These are phyloP conservation scores for Parus major DNA, from an alignment of 2,113 vertebrate species.

Conservation along the genomic window DNA sequence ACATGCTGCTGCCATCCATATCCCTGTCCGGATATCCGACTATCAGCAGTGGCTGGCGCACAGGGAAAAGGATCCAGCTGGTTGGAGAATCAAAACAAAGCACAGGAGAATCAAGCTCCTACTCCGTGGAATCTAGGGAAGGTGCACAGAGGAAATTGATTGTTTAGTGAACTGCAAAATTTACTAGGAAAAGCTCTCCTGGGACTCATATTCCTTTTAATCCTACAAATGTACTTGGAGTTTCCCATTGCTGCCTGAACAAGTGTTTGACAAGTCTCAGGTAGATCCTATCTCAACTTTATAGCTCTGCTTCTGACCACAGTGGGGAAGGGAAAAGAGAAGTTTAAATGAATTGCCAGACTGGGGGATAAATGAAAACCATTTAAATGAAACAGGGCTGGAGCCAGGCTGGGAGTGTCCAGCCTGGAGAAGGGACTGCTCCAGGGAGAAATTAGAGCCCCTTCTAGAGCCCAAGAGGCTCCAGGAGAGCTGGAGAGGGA, in stretches of 20 bases:
- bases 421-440: neutral
- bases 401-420: neutral
- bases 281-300: neutral
- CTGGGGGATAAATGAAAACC: neutral
- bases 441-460: neutral
- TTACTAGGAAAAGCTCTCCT: neutral
- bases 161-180: neutral
- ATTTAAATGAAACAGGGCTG: neutral
- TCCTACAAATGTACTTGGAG: neutral
- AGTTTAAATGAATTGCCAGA: neutral
- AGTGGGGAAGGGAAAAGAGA: neutral
- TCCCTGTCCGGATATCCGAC: neutral
- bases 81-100: neutral
- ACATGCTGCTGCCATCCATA: neutral
- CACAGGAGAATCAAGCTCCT: neutral
- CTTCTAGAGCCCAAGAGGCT: neutral
- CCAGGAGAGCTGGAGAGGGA: neutral
- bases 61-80: neutral
- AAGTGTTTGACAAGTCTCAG: neutral
- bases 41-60: neutral
- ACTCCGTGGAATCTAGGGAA: neutral
- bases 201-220: conserved; percentile 6
- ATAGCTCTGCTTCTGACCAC: neutral
- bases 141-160: neutral
- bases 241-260: neutral